Base-by-base conservation (phyloP, 2,888 invertebrate genomes). In the Cryptus viduatorius region DNA sequence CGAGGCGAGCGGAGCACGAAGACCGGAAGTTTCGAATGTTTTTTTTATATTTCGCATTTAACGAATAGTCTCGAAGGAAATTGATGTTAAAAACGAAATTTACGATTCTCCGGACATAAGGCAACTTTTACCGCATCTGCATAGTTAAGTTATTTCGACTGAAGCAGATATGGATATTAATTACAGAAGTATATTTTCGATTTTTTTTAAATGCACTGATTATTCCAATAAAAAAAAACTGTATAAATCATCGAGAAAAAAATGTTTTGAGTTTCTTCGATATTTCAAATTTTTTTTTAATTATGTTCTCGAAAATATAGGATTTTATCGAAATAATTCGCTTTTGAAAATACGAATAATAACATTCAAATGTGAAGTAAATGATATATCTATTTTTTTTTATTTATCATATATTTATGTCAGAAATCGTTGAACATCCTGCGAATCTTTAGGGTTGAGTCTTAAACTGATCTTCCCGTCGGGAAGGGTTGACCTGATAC, bases 31-130 rank as follows among this genome's bases (percentile, higher is more conserved):
- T 53, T 24, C 50, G 29, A 37, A 71, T 50, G 16, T 71, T 71
- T 71, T 67, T 67, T 67, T 67, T 8, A 37, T 7, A 7, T 37
- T 71, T 71, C 50, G 48, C 48, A 53, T 71, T 53, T 29, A 12
- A 53, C 29, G 31, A 46, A 50, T n/a, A 46, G 31, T 5, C 29
- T 19, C 50, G 3, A 4, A 53, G 46, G 69, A 69, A 69, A 46
- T 69, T 69, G 44, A 3, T 53, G 31, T 50, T 50, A 1, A 4
- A 12, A 10, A 44, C n/a, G 50, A 48, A 68, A 68, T 31, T 69
- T 69, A 44, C 44, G 46, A n/a, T 69, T 46, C 12, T 4, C 12
- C 56, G 56, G 24, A 10, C 56, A 56, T 56, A 56, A 24, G 56
- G 56, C 29, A 48, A 29, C 44, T 12, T 71, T 19, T 53, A 53